Percentiles rank a stretch among this genome's conserved stretches.
Evolutionary conservation across 2,888 invertebrate genomes (phyloP).

Genomic region (Agrilus cyanescens): DNA sequence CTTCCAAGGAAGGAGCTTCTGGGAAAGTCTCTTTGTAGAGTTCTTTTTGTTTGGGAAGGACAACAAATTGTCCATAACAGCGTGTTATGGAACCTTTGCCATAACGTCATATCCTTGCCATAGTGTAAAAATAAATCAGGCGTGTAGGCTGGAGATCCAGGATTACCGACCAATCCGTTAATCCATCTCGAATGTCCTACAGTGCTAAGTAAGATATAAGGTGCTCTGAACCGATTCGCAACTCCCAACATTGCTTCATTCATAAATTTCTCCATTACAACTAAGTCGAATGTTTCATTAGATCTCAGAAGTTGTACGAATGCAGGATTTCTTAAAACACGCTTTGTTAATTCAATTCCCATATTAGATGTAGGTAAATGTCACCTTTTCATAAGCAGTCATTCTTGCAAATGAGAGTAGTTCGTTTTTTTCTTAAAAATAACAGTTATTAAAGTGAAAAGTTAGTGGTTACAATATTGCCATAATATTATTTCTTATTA

Average conservation of each 20-base stretch:
- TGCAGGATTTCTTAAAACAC: slow-evolving; percentile 12
- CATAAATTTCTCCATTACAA: slow-evolving; percentile 23
- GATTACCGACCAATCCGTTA: slow-evolving; percentile 21
- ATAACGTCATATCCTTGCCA: slow-evolving; percentile 18
- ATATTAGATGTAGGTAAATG: too few relatives aligned
- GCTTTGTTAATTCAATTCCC: too few relatives aligned
- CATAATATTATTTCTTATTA: too few relatives aligned
- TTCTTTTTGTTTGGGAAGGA: slow-evolving; percentile 10
- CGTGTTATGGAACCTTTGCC: slow-evolving; percentile 18
- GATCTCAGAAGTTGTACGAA: slow-evolving; percentile 22
- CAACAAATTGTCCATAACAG: slow-evolving; percentile 4
- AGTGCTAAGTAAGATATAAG: slow-evolving; percentile 17
- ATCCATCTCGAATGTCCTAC: slow-evolving; percentile 14
- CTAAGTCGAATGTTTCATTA: slow-evolving; percentile 22
- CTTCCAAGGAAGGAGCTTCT: slow-evolving; percentile 10
- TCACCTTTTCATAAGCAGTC: too few relatives aligned
- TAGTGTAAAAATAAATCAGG: slow-evolving; percentile 13
- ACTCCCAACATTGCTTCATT: slow-evolving; percentile 22
- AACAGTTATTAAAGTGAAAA: too few relatives aligned
- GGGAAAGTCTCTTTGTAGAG: slow-evolving; percentile 13
- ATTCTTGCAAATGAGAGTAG: too few relatives aligned
- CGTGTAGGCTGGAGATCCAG: slow-evolving; percentile 16
- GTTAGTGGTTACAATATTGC: too few relatives aligned
- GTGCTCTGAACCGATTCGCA: slow-evolving; percentile 19
- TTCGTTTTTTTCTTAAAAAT: too few relatives aligned